A percentile compares a stretch with the other conserved stretches of the same genome.
Conservation (phyloP, 1,140 invertebrate species). For the Platyscapa corneri region DNA sequence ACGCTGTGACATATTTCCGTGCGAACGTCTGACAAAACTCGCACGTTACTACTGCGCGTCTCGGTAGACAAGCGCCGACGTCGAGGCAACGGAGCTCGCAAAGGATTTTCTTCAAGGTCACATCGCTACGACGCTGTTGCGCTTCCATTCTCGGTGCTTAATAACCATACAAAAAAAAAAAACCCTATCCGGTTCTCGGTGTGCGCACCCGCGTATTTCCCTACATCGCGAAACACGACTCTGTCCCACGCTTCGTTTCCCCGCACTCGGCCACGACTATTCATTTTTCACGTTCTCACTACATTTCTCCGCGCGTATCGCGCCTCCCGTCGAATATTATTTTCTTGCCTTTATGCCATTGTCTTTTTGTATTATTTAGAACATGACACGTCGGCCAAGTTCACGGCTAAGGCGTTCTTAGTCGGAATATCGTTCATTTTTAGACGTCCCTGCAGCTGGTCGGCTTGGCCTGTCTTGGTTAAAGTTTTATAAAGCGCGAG, state of each 20-base stretch:
- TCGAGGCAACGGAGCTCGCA: background rate
- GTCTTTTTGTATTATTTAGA: background rate
- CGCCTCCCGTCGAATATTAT: background rate
- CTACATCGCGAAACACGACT: slow-evolving; percentile 19
- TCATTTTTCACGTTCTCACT: slow-evolving; percentile 40
- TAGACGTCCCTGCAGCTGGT: background rate
- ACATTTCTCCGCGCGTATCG: background rate
- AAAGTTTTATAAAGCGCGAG: background rate
- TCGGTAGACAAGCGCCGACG: background rate
- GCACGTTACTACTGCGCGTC: slow-evolving; percentile 49
- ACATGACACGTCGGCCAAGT: background rate
- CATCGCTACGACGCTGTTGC: slow-evolving; percentile 3
- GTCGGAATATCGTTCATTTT: background rate
- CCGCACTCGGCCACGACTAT: background rate
- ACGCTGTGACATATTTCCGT: background rate
- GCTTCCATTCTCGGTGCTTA: background rate
- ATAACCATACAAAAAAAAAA: slow-evolving; percentile 24
- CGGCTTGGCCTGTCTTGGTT: background rate
- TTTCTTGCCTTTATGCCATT: background rate
- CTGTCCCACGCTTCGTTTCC: slow-evolving; percentile 37
- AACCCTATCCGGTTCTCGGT: slow-evolving; percentile 37
- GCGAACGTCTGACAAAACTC: slow-evolving; percentile 46
- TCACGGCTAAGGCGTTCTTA: background rate
- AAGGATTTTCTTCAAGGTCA: slow-evolving; percentile 42
- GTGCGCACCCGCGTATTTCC: slow-evolving; percentile 17